phyloP scores from a whole-genome alignment of 2,797 vertebrate species.

The Muraenolepis orangiensis region DNA sequence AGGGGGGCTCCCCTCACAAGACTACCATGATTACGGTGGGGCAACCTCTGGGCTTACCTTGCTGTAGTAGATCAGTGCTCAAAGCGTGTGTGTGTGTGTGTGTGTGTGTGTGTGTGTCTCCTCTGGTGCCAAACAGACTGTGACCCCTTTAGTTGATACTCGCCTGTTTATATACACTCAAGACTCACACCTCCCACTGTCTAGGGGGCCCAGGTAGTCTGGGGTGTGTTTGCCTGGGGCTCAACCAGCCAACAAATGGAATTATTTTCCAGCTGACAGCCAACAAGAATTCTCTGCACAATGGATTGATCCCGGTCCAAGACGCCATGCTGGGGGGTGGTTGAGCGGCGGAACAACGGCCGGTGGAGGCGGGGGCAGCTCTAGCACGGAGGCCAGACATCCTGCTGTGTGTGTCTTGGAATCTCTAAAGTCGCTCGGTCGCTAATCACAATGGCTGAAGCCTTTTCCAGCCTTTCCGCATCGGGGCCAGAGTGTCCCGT shows the following conservation, averaged over 20 bases:
- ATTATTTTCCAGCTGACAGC: background rate
- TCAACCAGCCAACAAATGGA: background rate
- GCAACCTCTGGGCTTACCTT: constrained; percentile 37
- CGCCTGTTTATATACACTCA: background rate
- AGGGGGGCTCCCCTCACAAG: too few species aligned
- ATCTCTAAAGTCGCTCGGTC: background rate
- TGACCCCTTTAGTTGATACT: background rate
- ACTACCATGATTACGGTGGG: background rate
- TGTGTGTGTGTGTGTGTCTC: background rate
- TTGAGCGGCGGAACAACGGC: background rate
- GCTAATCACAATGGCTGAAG: background rate
- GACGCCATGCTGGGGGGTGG: background rate
- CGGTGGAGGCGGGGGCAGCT: background rate
- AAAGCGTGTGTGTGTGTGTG: background rate
- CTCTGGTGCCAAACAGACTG: background rate
- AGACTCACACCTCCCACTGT: background rate
- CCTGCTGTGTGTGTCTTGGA: background rate
- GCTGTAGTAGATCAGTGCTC: background rate
- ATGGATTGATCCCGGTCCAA: background rate
- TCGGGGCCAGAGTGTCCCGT: background rate
- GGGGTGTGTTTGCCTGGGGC: background rate
- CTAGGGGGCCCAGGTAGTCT: background rate
- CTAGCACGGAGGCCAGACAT: background rate
- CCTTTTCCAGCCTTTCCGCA: background rate
- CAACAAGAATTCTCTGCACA: background rate